Conservation (phyloP, 2,113 vertebrate genomes). For the Sinocyclocheilus anshuiensis region DNA sequence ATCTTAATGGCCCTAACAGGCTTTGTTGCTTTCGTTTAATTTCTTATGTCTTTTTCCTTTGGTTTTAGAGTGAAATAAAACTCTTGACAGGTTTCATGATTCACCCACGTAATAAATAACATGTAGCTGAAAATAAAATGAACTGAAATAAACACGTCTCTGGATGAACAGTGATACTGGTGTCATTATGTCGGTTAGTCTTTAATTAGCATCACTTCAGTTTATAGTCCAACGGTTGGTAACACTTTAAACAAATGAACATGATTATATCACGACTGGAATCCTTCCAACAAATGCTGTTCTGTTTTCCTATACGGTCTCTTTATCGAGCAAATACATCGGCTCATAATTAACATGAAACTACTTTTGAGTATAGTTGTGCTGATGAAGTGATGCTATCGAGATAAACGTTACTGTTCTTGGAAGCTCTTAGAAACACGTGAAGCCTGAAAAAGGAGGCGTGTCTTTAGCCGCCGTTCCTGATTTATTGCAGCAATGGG, state of each 20-base stretch:
- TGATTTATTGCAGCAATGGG: constrained; percentile 50
- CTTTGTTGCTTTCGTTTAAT: not conserved
- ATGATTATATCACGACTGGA: constrained; percentile 10
- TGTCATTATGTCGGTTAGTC: not conserved
- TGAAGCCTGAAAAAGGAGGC: constrained; percentile 16
- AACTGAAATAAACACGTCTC: not conserved
- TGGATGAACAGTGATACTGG: not conserved
- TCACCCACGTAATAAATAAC: not conserved
- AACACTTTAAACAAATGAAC: constrained; percentile 24
- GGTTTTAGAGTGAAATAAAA: not conserved
- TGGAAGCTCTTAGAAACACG: not conserved
- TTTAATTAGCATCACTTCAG: constrained; percentile 23
- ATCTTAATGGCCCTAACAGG: not conserved
- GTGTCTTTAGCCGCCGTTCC: constrained; percentile 24
- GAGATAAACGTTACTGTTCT: constrained; percentile 16
- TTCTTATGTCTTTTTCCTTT: not conserved
- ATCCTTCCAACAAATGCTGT: not conserved
- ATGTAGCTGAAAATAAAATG: not conserved
- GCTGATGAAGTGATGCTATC: constrained; percentile 5
- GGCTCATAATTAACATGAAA: constrained; percentile 14
- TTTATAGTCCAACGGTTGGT: not conserved
- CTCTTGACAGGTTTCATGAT: not conserved
- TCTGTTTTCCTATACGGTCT: not conserved
- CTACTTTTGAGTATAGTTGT: not conserved
- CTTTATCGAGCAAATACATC: constrained; percentile 10